A percentile compares a stretch with the other conserved stretches of the same genome.
Evolutionary conservation across 2,888 invertebrate genomes (phyloP).

Genomic region (Orgyia antiqua): DNA sequence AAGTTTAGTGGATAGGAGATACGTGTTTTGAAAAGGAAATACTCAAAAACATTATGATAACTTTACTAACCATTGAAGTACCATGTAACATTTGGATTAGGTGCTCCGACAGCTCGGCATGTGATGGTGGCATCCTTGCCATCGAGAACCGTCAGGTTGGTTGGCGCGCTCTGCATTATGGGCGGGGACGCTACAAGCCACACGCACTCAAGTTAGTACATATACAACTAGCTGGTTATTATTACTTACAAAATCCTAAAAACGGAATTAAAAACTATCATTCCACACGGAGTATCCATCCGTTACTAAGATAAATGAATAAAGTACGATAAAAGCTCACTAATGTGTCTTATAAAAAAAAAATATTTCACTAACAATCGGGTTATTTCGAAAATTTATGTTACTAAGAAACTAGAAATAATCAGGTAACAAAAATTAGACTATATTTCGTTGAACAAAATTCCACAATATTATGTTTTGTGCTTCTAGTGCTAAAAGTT

Average conservation of each 20-base stretch:
- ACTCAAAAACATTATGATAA: too few species aligned
- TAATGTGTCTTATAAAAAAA: too few species aligned
- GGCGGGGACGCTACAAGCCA: slow-evolving; percentile 90
- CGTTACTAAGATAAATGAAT: not conserved
- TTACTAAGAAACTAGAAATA: too few species aligned
- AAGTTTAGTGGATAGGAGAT: too few species aligned
- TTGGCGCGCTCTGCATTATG: slow-evolving; percentile 89
- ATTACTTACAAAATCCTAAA: not conserved
- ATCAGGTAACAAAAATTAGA: too few species aligned
- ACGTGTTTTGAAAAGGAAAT: too few species aligned
- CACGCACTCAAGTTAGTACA: slow-evolving; percentile 58
- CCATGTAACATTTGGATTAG: slow-evolving; percentile 95
- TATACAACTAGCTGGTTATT: slow-evolving; percentile 29
- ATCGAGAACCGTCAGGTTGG: slow-evolving; percentile 93
- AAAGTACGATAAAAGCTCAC: too few species aligned
- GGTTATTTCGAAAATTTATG: too few species aligned
- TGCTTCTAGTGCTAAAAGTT: too few species aligned
- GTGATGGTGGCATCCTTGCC: slow-evolving; percentile 94
- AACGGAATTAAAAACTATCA: not conserved
- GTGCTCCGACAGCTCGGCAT: slow-evolving; percentile 94
- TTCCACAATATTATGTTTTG: too few species aligned
- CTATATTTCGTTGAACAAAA: too few species aligned
- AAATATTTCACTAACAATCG: too few species aligned
- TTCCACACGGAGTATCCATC: not conserved
- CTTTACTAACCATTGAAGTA: slow-evolving; percentile 88